Evolutionary conservation across 1,140 invertebrate species (phyloP).

Genomic region (Protaetia brevitarsis): DNA sequence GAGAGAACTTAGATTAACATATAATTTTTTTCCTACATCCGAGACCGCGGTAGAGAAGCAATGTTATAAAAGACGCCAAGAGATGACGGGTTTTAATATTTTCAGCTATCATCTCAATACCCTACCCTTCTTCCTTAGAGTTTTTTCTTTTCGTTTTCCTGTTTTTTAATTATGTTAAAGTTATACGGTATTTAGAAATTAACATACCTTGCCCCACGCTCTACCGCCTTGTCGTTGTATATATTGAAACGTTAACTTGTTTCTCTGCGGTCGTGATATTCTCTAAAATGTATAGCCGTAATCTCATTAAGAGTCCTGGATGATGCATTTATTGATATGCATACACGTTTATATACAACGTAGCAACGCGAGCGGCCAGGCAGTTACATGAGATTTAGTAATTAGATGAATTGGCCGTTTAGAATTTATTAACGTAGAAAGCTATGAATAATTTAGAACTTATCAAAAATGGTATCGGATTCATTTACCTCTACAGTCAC

Average conservation of each 20-base stretch:
- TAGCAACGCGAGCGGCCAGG: neutral
- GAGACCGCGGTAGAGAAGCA: neutral
- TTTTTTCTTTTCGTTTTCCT: no score
- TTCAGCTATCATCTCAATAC: no score
- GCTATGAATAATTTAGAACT: slow-evolving; percentile 13
- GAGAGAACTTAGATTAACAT: slow-evolving; percentile 5
- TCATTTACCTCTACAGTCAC: no score
- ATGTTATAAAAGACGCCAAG: slow-evolving; percentile 4
- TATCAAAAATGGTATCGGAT: no score
- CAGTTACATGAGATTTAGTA: no score
- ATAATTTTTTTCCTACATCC: neutral
- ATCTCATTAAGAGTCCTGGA: no score
- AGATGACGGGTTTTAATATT: slow-evolving; percentile 5
- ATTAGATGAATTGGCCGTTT: slow-evolving; percentile 11
- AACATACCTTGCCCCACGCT: slow-evolving; percentile 1
- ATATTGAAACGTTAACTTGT: no score
- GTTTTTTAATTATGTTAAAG: slow-evolving; percentile 16
- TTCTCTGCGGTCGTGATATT: no score
- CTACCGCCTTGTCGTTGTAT: no score
- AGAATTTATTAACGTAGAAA: slow-evolving; percentile 12
- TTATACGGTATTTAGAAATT: slow-evolving; percentile 9
- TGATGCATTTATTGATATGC: slow-evolving; percentile 11
- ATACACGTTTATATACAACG: no score
- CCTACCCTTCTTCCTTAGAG: no score
- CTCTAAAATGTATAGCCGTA: no score